Base-by-base conservation (phyloP, 2,888 invertebrate genomes). In the Mimas tiliae region DNA sequence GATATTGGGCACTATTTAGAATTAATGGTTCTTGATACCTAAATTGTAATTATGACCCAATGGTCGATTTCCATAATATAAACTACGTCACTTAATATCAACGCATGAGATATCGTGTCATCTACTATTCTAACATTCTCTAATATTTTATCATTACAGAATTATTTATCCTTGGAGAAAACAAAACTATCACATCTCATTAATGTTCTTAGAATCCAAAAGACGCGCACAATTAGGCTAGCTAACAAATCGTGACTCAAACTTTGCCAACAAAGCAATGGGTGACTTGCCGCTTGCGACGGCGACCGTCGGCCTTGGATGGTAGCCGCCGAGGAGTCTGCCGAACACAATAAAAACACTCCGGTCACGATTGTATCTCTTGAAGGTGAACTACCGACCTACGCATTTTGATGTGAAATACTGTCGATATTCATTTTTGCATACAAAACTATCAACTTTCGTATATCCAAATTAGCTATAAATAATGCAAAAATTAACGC, bases 371-470 rank as follows among this genome's bases (percentile, higher is more conserved):
- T 62, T 12, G n/a, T 58, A 53, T 48, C 19, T 62, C 47, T 42
- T 27, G 62, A 63, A 67, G 55, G 65, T 67, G 65, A 63, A 65
- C 65, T 67, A 42, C 63, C 53, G 67, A 52, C 48, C 62, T 66
- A 63, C 63, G 19, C 47, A 12, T 58, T 58, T 58, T 38, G 53
- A 51, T 51, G 21, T 51, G 27, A 52, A 33, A 52, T 21, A 9
- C 4, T 33, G 38, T 42, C 11, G 14, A 14, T 45, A 45, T 45
- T 14, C 19, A 11, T 42, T 58, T 11, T 58, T 11, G 16, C 16
- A 16, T 19, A 19, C 16, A 11, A 38, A 38, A 19, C 4, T 19
- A 55, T 38, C 16, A 9, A 12, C 38, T 55, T 53, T 14, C n/a
- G 7, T 53, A 34, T 53, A 34, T 53, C 11, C 19, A 7, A 9